Evolutionary conservation across 2,113 vertebrate genomes (phyloP), one percentile per base, ranked within the genome.

Genomic region (Corythoichthys intestinalis): DNA sequence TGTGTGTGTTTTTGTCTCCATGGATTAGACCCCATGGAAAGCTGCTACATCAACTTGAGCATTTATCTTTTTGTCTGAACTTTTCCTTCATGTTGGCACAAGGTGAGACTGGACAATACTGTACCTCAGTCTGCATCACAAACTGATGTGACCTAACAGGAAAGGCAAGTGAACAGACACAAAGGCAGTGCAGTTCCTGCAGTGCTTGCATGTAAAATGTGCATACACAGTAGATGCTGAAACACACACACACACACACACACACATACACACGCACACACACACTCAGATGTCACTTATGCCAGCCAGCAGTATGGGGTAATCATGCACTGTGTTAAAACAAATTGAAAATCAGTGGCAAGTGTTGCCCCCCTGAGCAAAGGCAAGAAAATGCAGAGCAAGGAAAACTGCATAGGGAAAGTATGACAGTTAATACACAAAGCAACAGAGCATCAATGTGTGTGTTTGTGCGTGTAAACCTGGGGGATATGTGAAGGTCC

Each of bases 261-360:
- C 57, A 62, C 75, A 66, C 37, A 68, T 14, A 37, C 34, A 65
- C 35, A 38, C 65, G 63, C 75, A 50, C 58, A 69, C 64, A 61
- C 50, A 70, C 49, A 67, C 74, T 69, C 14, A 81, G 66, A 75
- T 83, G 78, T 78, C 70, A 67, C 74, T 56, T 53, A 66, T 52
- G 57, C 52, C 56, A 67, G 76, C 71, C 79, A 85, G 41, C 73
- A 78, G 76, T 59, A 67, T 63, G 62, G 71, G 81, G 72, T 82
- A 87, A 85, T 86, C 78, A 83, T 77, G 81, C 70, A 81, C 74
- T 84, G 70, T 85, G 80, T 80, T 82, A 81, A 79, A 88, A 81
- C 78, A 89, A 89, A 90, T 88, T 88, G 83, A 90, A 91, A 91
- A 90, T 89, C 85, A 87, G 76, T 73, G 65, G 65, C 61, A 76